These are phyloP conservation scores for Penaeus chinensis DNA, from an alignment of 1,140 invertebrate genomes.

Conservation along the genomic window DNA sequence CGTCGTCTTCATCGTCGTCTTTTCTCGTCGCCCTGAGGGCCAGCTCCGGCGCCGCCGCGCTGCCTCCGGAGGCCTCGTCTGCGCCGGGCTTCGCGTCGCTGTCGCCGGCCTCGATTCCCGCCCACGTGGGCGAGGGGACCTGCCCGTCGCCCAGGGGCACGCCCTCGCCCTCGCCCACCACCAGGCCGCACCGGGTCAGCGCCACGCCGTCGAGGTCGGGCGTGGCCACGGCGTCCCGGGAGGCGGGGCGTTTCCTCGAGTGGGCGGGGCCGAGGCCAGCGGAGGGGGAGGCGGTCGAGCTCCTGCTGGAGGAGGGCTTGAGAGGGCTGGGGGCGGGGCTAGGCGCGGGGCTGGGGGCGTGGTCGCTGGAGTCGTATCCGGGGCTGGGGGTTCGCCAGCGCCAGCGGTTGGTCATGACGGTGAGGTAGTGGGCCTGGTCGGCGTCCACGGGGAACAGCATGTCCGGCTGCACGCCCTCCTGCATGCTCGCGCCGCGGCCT, in stretches of 20 bases:
- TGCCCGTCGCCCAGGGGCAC: too few relatives aligned
- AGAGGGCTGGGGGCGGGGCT: background rate
- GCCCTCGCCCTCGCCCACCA: slow-evolving; percentile 20
- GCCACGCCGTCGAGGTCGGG: slow-evolving; percentile 6
- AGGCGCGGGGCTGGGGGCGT: background rate
- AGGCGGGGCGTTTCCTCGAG: background rate
- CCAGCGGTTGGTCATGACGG: slow-evolving; percentile 15
- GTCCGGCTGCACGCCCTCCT: slow-evolving; percentile 12
- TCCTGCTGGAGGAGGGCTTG: slow-evolving; percentile 1
- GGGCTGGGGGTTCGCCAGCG: background rate
- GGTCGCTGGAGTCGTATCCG: background rate
- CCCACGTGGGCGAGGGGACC: too few relatives aligned
- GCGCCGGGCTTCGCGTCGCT: too few relatives aligned
- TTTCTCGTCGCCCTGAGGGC: background rate
- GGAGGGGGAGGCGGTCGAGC: background rate
- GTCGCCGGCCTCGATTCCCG: too few relatives aligned
- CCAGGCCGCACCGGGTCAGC: background rate
- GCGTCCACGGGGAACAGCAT: slow-evolving; percentile 31
- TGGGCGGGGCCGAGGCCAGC: background rate
- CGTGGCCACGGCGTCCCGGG: too few relatives aligned
- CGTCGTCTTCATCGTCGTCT: slow-evolving; percentile 8
- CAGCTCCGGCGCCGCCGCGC: background rate
- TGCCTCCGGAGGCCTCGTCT: background rate
- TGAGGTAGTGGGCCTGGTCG: slow-evolving; percentile 34
- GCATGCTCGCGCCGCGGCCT: background rate